Base-by-base conservation (phyloP, 2,888 invertebrate genomes). In the Macrostomum cliftonense region DNA sequence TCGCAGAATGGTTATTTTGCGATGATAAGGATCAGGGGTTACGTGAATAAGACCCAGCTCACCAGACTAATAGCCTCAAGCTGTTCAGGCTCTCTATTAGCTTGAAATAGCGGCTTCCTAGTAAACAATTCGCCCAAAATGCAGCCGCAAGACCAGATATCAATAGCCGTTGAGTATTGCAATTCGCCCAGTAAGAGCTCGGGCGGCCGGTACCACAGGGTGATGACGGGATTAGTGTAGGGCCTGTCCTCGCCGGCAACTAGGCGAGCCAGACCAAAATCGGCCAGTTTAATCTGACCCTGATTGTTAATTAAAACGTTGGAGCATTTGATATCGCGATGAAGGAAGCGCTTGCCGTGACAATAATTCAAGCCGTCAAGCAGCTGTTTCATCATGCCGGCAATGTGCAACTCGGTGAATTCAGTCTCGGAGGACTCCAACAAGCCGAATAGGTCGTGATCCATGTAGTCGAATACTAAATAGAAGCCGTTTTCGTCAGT, bases 401-500 rank as follows among this genome's bases (percentile, higher is more conserved):
- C 91, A 71, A 97, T 91, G 70, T 95, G 87, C 47, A 81, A 78
- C 71, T 89, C 88, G 54, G 81, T 84, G 68, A 97, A 91, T 64
- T 85, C 83, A 39, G 95, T 89, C 81, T 93, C 81, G 53, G 89
- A 88, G 19, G 91, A 91, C 68, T 99, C 95, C 45, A 99, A 72
- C 11, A 97, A 74, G 0, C 97, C 97, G 88, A 95, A 93, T 57
- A 97, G 74, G 72, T 97, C 97, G 68, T 99, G 97, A 73, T 99
- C 97, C 88, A 97, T 93, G 72, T 97, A 99, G 70, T 97, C 97
- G 69, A 97, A 97, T 7, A 97, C 97, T 53, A 99, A 75, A 74
- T 97, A 97, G 73, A 99, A 97, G 2, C 93, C 89, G 46, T 93
- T 95, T 73, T 97, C 95, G 68, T 97, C 95, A 0, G 95, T 95